phyloP scores from a whole-genome alignment of 2,113 vertebrate species.

The Promerops cafer region DNA sequence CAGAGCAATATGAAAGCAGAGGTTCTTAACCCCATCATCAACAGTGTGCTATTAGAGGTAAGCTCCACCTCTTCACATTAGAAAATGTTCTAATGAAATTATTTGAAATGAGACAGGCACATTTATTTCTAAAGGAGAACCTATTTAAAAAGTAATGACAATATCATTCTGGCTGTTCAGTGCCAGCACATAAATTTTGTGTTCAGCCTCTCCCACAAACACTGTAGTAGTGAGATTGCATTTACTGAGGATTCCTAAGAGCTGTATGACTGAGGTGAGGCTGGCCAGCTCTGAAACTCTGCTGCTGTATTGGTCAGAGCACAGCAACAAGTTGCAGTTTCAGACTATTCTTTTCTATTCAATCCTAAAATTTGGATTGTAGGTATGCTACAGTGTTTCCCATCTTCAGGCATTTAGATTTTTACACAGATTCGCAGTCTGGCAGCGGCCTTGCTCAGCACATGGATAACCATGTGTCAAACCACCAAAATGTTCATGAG shows the following conservation, averaged over 20 bases:
- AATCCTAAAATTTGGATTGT: background rate
- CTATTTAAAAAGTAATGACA: background rate
- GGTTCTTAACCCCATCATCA: conserved; percentile 85
- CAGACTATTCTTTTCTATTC: background rate
- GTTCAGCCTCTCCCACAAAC: conserved; percentile 29
- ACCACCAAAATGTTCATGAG: background rate
- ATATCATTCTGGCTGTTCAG: background rate
- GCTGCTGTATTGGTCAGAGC: background rate
- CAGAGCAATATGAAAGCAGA: conserved; percentile 91
- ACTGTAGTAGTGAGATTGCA: background rate
- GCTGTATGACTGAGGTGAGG: background rate
- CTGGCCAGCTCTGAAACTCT: background rate
- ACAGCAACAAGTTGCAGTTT: background rate
- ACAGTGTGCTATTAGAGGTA: conserved; percentile 87
- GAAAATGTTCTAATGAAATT: background rate
- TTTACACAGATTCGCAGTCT: background rate
- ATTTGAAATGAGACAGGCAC: background rate
- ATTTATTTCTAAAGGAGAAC: background rate
- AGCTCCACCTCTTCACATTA: conserved; percentile 30
- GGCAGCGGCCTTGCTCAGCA: background rate
- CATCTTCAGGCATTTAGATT: background rate
- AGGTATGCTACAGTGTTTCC: background rate
- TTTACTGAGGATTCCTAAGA: conserved; percentile 32
- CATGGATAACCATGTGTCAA: background rate
- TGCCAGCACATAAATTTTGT: background rate